These are phyloP conservation scores for Criorhina ranunculi DNA, from an alignment of 2,888 invertebrate species.

Conservation along the genomic window DNA sequence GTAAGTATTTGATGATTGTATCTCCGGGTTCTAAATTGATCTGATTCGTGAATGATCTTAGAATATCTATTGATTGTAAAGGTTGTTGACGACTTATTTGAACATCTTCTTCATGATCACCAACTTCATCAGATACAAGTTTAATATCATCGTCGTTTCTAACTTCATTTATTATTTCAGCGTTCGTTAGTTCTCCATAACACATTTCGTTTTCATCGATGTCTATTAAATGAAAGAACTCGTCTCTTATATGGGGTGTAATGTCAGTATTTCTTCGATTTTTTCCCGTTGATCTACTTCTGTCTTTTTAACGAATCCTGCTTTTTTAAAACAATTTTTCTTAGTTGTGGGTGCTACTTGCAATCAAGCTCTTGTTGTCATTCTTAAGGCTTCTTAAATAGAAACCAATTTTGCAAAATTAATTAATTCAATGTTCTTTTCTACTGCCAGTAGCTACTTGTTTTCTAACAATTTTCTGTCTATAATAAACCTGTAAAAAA, in stretches of 20 bases:
- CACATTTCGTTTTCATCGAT: background rate
- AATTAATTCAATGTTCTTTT: no score
- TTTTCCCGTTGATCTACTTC: background rate
- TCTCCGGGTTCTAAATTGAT: no score
- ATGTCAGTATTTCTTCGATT: background rate
- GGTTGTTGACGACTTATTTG: background rate
- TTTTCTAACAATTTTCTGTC: no score
- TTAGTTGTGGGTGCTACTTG: conserved; percentile 4
- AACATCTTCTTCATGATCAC: background rate
- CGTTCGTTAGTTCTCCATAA: background rate
- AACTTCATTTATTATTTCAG: background rate
- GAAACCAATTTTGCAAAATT: no score
- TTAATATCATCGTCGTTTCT: background rate
- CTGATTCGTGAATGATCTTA: no score
- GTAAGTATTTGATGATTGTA: no score
- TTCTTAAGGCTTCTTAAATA: no score
- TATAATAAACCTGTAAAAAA: background rate
- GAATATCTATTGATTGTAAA: conserved; percentile 6
- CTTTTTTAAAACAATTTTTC: conserved; percentile 20
- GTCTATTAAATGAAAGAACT: background rate
- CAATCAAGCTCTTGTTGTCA: conserved; percentile 24
- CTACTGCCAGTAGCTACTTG: no score
- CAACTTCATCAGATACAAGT: background rate
- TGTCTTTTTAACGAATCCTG: background rate
- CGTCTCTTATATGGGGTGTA: background rate